phyloP scores from a whole-genome alignment of 2,888 invertebrate species.

The Dione vanillae region DNA sequence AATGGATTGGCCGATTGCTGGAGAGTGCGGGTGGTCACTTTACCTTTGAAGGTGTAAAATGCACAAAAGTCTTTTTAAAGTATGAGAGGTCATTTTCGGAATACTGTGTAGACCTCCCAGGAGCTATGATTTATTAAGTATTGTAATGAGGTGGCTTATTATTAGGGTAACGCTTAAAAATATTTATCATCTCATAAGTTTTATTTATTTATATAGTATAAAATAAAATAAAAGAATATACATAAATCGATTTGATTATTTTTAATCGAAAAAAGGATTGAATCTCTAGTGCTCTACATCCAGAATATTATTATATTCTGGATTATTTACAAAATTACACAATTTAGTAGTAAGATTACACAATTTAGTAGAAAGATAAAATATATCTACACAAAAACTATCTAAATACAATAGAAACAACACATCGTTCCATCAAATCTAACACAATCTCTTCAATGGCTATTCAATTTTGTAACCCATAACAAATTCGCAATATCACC shows the following conservation, averaged over 20 bases:
- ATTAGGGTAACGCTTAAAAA: background rate
- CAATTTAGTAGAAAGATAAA: background rate
- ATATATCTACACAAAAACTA: background rate
- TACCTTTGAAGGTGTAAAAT: conserved; percentile 47
- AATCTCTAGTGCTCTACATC: background rate
- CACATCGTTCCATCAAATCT: conserved; percentile 23
- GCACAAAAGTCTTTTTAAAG: conserved; percentile 47
- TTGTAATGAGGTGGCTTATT: conserved; percentile 14
- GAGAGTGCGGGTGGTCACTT: conserved; percentile 52
- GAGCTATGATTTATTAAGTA: conserved; percentile 37
- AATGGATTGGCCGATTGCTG: conserved; percentile 54
- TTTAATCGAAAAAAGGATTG: background rate
- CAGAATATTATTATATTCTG: background rate
- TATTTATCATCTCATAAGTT: background rate
- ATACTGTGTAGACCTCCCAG: conserved; percentile 44
- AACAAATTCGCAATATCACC: conserved; percentile 63
- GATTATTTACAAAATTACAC: background rate
- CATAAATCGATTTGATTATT: too few relatives aligned
- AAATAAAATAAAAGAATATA: too few relatives aligned
- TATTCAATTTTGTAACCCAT: conserved; percentile 58
- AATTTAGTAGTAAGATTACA: background rate
- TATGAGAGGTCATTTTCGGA: conserved; percentile 46
- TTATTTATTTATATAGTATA: background rate
- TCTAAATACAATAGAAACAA: background rate
- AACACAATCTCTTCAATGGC: conserved; percentile 44